Base-by-base conservation (phyloP, 2,797 vertebrate genomes). In the Zalophus californianus region DNA sequence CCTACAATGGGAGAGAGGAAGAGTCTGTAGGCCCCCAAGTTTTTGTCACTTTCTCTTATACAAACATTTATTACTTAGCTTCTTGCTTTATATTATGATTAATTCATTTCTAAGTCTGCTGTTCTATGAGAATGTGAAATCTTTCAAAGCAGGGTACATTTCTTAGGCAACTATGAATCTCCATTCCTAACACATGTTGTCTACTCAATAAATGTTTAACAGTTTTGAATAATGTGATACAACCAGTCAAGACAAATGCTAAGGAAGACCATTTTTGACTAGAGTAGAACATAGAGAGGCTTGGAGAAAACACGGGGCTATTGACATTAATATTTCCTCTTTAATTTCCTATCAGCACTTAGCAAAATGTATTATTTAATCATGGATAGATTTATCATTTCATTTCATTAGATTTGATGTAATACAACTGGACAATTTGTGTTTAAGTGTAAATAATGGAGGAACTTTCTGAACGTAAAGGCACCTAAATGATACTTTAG, bases 401-500 rank as follows among this genome's bases (percentile, higher is more conserved):
- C 50, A 75, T 85, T 83, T 91, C 64, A 78, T 95, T 91, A 58
- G 86, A 90, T 79, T 35, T 70, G 14, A 94, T 18, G 86, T 75
- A 77, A 77, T 41, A 84, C 8, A 89, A 44, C 27, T 97, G 4
- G 6, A 58, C n/a, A 96, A 44, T 91, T 94, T 66, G 14, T 56
- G 50, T 70, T 44, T 89, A 75, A 23, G 20, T 93, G 90, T 11
- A 77, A 96, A 50, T 58, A 62, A 91, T 73, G n/a, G 89, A 96
- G 50, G 62, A n/a, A 12, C 0, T 32, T 52, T 97, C 32, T 83
- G 25, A 62, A 4, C 4, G 32, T 27, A 29, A 8, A 23, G 96
- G 80, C 50, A 83, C 64, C 35, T 96, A 58, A 84, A 86, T 68
- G 75, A 64, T 9, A 88, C 58, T 60, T 98, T 94, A 88, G 62